Evolutionary conservation across 2,888 invertebrate species (phyloP), one percentile per base, ranked within the genome.

Genomic region (Dendrolimus pini): DNA sequence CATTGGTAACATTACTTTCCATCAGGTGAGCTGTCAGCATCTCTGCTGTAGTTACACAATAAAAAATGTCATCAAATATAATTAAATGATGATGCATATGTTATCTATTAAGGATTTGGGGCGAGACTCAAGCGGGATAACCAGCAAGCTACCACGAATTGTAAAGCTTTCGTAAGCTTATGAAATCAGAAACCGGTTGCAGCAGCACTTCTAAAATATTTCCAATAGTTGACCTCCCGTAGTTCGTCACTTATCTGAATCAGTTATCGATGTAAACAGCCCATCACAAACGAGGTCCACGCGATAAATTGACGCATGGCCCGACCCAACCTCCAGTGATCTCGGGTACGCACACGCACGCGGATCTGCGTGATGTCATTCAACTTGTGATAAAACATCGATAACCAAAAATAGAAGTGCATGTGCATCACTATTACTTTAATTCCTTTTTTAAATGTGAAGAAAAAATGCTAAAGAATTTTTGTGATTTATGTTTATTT

Each of bases 301-400:
- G 62, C 75, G 77, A 79, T 82, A 80, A 77, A 77, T 77, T 71
- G 71, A 73, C 74, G 71, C 71, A 72, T 70, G 70, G 67, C 74
- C 72, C 67, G 59, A 63, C 64, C 71, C 75, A 74, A 73, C 72
- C 70, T 77, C 72, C 81, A 78, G 77, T 81, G 59, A 62, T 63
- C 67, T 61, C 60, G 61, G 60, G 61, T 65, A 69, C 64, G 72
- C 65, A 68, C 65, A 69, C 79, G 77, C 75, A 70, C 66, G 74
- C 61, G 60, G 60, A 47, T 47, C 47, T 47, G 47, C 65, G 58
- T 57, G 60, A 62, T 69, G 64, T 65, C 63, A 62, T 66, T 65
- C 62, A 69, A 65, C 60, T 60, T 61, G 1, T 47, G 30, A 30
- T 30, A 30, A 47, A 47, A 47, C 12, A 47, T 65, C 67, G 64